phyloP scores from a whole-genome alignment of 1,140 invertebrate genomes.

The Bombus waltoni region DNA sequence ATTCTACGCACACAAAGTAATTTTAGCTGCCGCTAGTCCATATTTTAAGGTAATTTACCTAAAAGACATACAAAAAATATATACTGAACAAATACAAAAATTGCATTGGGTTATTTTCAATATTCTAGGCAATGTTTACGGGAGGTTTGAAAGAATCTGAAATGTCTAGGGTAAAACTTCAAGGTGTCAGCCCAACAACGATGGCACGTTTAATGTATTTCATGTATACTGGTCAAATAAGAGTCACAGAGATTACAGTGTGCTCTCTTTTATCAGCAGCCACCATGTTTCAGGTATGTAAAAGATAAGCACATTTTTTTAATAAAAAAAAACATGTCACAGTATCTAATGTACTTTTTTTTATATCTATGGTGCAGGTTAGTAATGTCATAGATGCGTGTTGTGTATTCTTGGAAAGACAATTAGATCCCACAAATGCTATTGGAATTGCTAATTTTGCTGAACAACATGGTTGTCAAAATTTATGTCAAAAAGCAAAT shows the following conservation, averaged over 20 bases:
- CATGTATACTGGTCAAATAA: constrained; percentile 95
- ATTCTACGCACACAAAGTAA: constrained; percentile 95
- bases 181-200: constrained; percentile 93
- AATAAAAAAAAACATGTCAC: neutral
- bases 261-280: constrained; percentile 95
- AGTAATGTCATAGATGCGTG: constrained; percentile 95
- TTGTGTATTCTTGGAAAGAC: constrained; percentile 94
- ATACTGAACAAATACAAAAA: neutral
- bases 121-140: constrained; percentile 93
- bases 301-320: neutral
- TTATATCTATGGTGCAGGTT: constrained; percentile 83
- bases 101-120: constrained; percentile 10
- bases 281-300: constrained; percentile 94
- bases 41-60: constrained; percentile 91
- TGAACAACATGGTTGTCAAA: constrained; percentile 93
- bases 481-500: constrained; percentile 92
- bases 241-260: constrained; percentile 94
- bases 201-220: constrained; percentile 93
- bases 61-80: neutral
- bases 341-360: neutral
- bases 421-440: constrained; percentile 95
- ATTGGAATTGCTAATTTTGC: constrained; percentile 96
- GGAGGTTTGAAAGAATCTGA: constrained; percentile 93
- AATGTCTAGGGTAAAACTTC: constrained; percentile 92
- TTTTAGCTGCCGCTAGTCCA: constrained; percentile 95